phyloP scores from a whole-genome alignment of 2,797 vertebrate species.

The Acomys russatus region DNA sequence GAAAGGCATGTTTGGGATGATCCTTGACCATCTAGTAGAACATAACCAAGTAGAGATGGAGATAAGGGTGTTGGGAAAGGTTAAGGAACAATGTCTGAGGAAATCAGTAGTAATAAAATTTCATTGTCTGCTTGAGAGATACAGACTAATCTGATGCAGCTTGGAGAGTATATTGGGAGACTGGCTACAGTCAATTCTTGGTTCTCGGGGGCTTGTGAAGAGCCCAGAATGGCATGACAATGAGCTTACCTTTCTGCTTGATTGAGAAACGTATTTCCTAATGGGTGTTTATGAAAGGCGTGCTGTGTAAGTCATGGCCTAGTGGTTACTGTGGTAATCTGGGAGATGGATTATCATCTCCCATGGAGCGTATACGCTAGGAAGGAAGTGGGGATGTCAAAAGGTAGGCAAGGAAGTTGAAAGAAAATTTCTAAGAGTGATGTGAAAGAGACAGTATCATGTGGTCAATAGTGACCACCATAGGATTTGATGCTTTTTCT shows the following conservation, averaged over 20 bases:
- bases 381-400: background rate
- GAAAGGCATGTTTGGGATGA: background rate
- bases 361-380: background rate
- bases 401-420: background rate
- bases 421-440: constrained; percentile 4
- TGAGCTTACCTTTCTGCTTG: constrained; percentile 32
- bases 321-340: background rate
- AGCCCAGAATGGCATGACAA: background rate
- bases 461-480: background rate
- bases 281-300: background rate
- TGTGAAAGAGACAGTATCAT: background rate
- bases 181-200: background rate
- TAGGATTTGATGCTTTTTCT: background rate
- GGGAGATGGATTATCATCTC: background rate
- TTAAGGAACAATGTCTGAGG: background rate
- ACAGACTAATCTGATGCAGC: background rate
- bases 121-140: constrained; percentile 9
- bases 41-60: background rate
- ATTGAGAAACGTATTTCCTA: background rate
- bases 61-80: background rate
- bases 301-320: background rate
- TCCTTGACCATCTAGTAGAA: background rate
- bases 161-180: background rate
- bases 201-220: background rate
- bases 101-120: background rate